Evolutionary conservation across 2,888 invertebrate genomes (phyloP), one percentile per base, ranked within the genome.

Genomic region (Coleophora deauratella): DNA sequence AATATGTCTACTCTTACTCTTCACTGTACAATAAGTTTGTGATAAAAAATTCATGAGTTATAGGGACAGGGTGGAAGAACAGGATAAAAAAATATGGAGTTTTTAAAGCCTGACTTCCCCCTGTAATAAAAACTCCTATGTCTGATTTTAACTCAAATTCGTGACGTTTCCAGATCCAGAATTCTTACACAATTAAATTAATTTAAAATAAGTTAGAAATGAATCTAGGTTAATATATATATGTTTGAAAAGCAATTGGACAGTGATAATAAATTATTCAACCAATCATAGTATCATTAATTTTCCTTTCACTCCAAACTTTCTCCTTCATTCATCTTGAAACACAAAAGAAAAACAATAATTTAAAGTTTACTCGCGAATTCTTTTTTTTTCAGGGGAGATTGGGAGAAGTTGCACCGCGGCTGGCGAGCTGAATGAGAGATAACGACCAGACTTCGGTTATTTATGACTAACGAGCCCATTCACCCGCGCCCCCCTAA

Each of bases 401-500:
- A 39, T 46, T 31, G n/a, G 31, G 31, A 4, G 31, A 2, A 31
- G 31, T 31, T 21, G n/a, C 31, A 31, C 31, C 31, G 7, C 31
- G 31, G 9, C 31, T 6, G 61, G 49, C 61, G 9, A 59, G 56
- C 54, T 78, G 80, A 80, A 80, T 80, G 72, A 74, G 68, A 71
- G 70, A 72, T 80, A 81, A 78, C 81, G 81, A 80, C 72, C 71
- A 63, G 72, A 76, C 73, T 81, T 80, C 70, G 75, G 77, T 76
- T 81, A 81, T 81, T 81, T 81, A 80, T 79, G 79, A 78, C 67
- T 81, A 81, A 82, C 81, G 79, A 82, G 78, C 78, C 81, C 76
- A 82, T 82, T 82, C 81, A 81, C 66, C 58, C 61, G 61, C 63
- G 66, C 66, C 59, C 67, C 62, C 62, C 70, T 67, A 74, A 78